These are phyloP conservation scores for Pipa parva DNA, from an alignment of 2,113 vertebrate species.

Conservation along the genomic window DNA sequence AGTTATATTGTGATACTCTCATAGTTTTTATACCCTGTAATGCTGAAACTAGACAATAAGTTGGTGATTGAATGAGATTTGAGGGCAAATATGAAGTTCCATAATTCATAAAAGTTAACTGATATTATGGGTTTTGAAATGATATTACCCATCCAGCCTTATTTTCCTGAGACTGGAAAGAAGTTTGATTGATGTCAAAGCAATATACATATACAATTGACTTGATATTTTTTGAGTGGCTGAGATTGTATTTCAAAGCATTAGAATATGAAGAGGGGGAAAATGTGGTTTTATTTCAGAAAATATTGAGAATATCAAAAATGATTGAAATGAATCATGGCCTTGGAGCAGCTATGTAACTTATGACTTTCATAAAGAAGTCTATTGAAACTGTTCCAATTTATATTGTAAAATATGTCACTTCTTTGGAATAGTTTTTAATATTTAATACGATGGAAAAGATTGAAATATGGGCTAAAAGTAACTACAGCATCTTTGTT, in stretches of 20 bases:
- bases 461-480: neutral
- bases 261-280: neutral
- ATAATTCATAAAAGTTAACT: too few relatives aligned
- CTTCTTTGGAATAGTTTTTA: neutral
- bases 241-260: neutral
- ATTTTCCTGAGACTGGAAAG: too few relatives aligned
- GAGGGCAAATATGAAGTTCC: too few relatives aligned
- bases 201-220: neutral
- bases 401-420: neutral
- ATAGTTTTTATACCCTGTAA: too few relatives aligned
- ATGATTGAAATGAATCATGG: slow-evolving; percentile 6
- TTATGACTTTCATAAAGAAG: neutral
- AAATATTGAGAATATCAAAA: slow-evolving; percentile 1
- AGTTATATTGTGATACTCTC: too few relatives aligned
- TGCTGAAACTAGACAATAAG: too few relatives aligned
- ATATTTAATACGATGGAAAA: neutral
- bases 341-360: neutral
- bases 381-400: neutral
- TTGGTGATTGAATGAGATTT: too few relatives aligned
- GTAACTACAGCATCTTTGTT: neutral
- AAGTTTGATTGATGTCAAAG: neutral
- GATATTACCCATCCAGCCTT: too few relatives aligned
- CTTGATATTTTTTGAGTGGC: neutral
- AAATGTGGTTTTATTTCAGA: slow-evolving; percentile 1
- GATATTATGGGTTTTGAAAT: too few relatives aligned